A percentile compares a stretch with the other conserved stretches of the same genome.
Conservation (phyloP, 2,113 vertebrate species). For the Aphelocoma coerulescens region DNA sequence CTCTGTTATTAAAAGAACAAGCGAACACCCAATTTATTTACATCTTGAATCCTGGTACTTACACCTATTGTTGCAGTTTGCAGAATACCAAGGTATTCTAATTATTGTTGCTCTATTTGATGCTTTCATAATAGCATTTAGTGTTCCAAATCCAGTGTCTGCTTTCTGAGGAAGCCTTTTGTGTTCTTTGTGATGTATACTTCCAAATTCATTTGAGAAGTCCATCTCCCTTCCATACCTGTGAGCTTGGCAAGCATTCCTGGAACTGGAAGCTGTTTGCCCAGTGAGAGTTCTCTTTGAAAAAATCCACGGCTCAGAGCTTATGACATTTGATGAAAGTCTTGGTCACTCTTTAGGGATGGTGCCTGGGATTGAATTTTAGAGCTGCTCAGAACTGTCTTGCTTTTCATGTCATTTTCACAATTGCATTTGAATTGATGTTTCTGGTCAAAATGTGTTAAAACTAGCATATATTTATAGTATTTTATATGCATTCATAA, state of each 20-base stretch:
- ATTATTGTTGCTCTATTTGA: constrained; percentile 32
- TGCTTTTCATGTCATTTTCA: constrained; percentile 12
- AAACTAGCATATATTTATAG: not conserved
- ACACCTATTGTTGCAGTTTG: constrained; percentile 7
- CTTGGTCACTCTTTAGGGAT: not conserved
- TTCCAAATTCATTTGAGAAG: not conserved
- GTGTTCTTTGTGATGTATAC: not conserved
- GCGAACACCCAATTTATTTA: constrained; percentile 18
- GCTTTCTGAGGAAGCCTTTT: constrained; percentile 27
- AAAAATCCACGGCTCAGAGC: not conserved
- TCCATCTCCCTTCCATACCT: not conserved
- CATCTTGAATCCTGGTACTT: constrained; percentile 37
- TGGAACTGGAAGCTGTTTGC: not conserved
- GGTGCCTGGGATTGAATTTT: not conserved
- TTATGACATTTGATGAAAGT: not conserved
- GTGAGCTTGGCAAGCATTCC: not conserved
- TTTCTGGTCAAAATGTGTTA: not conserved
- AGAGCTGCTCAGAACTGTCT: not conserved
- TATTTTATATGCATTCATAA: not conserved
- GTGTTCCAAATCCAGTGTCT: not conserved
- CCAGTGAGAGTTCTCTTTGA: not conserved
- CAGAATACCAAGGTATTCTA: constrained; percentile 33
- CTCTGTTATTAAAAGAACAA: constrained; percentile 56
- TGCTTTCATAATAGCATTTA: not conserved
- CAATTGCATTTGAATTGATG: constrained; percentile 8